Percentiles rank a stretch among this genome's conserved stretches.
Evolutionary conservation across 2,888 invertebrate species (phyloP).

Genomic region (Aromia moschata): DNA sequence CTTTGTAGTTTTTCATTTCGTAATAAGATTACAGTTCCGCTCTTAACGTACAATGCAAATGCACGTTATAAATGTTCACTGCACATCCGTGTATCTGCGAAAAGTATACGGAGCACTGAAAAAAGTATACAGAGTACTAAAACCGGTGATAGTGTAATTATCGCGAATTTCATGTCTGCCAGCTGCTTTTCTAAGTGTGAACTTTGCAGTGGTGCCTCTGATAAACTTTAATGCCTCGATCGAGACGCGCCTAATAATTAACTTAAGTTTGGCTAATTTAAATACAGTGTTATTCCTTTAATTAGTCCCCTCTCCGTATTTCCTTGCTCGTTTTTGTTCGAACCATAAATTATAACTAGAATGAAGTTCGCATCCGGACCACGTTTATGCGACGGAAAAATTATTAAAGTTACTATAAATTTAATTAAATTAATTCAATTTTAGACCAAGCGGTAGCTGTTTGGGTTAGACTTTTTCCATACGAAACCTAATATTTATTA

Average conservation of each 20-base stretch:
- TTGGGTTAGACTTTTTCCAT: no score
- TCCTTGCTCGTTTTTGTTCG: conserved; percentile 18
- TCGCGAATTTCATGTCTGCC: not conserved
- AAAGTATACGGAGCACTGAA: no score
- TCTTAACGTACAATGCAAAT: no score
- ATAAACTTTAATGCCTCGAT: conserved; percentile 20
- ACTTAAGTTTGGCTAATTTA: conserved; percentile 23
- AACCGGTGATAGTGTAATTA: not conserved
- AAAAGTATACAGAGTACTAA: not conserved
- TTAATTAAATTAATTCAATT: not conserved
- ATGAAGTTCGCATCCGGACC: conserved; percentile 11
- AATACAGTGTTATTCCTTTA: conserved; percentile 24
- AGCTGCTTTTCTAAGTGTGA: conserved; percentile 9
- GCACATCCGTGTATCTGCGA: no score
- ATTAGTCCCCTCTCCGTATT: conserved; percentile 19
- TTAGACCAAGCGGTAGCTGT: no score
- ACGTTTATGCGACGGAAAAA: not conserved
- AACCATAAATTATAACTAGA: conserved; percentile 21
- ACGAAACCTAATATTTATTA: no score
- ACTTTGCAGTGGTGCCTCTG: conserved; percentile 15
- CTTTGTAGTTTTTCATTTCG: conserved; percentile 50
- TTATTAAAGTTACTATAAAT: conserved; percentile 6
- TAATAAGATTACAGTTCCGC: conserved; percentile 39
- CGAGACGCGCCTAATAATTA: conserved; percentile 14
- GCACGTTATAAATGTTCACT: no score